Conservation (phyloP, 2,888 invertebrate genomes). For the Apamea sordens region DNA sequence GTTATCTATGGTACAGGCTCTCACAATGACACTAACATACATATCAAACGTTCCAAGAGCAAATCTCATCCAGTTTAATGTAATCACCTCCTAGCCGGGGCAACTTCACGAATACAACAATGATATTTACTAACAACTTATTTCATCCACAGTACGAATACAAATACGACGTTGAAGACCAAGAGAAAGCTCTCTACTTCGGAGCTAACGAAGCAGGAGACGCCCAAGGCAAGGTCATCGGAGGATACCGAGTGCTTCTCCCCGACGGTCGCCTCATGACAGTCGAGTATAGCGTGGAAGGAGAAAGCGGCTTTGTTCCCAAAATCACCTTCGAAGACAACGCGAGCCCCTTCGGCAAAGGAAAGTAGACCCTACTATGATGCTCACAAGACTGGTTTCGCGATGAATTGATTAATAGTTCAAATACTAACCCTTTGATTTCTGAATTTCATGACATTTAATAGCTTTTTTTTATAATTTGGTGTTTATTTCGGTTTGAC, state of each 20-base stretch:
- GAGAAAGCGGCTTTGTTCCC: slow-evolving; percentile 93
- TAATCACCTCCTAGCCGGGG: not conserved
- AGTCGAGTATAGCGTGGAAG: slow-evolving; percentile 93
- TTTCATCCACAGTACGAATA: slow-evolving; percentile 91
- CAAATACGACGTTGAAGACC: slow-evolving; percentile 93
- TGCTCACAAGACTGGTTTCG: slow-evolving; percentile 58
- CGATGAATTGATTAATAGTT: slow-evolving; percentile 60
- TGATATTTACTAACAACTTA: not conserved
- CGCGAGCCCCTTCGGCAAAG: slow-evolving; percentile 90
- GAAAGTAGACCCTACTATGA: slow-evolving; percentile 74
- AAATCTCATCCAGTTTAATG: not conserved
- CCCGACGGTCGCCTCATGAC: slow-evolving; percentile 94
- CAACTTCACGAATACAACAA: not conserved
- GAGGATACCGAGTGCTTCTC: slow-evolving; percentile 92
- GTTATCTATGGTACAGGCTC: not conserved
- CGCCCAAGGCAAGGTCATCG: slow-evolving; percentile 91
- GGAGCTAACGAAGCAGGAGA: slow-evolving; percentile 93
- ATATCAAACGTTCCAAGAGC: not conserved
- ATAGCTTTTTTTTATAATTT: not conserved
- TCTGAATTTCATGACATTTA: slow-evolving; percentile 52
- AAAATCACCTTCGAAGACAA: slow-evolving; percentile 92
- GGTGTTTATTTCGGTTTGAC: slow-evolving; percentile 15
- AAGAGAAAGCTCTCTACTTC: slow-evolving; percentile 92
- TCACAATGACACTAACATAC: not conserved
- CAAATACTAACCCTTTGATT: slow-evolving; percentile 60